Conservation (phyloP, 2,888 invertebrate species). For the Sesia apiformis region DNA sequence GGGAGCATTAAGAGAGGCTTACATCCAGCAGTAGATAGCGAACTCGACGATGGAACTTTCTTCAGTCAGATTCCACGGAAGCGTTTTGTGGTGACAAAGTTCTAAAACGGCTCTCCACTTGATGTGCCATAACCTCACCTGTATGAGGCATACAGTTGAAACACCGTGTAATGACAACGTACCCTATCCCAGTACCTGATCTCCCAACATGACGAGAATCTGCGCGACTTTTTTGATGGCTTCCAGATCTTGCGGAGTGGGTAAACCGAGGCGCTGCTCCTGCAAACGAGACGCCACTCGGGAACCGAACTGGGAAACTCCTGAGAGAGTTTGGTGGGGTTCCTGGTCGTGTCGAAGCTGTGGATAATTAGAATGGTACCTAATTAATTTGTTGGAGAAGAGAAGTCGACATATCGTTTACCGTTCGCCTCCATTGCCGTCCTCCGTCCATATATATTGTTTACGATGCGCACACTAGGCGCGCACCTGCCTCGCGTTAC, state of each 20-base stretch:
- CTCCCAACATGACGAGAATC: conserved; percentile 51
- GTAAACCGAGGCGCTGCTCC: conserved; percentile 23
- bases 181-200: conserved; percentile 42
- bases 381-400: not conserved
- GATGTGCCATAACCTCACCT: no score
- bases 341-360: not conserved
- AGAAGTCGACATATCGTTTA: not conserved
- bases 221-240: conserved; percentile 57
- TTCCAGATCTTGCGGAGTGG: conserved; percentile 44
- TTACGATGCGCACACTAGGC: no score
- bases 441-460: no score
- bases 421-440: no score
- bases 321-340: conserved; percentile 15
- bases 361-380: not conserved
- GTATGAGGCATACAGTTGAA: no score
- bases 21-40: no score
- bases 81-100: no score
- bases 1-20: no score
- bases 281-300: conserved; percentile 19
- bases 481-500: no score
- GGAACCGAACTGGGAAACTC: conserved; percentile 27
- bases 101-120: no score
- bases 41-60: no score
- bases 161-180: not conserved
- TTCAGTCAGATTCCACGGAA: no score